Conservation (phyloP, 2,797 vertebrate genomes). For the Poecilia velifera region DNA sequence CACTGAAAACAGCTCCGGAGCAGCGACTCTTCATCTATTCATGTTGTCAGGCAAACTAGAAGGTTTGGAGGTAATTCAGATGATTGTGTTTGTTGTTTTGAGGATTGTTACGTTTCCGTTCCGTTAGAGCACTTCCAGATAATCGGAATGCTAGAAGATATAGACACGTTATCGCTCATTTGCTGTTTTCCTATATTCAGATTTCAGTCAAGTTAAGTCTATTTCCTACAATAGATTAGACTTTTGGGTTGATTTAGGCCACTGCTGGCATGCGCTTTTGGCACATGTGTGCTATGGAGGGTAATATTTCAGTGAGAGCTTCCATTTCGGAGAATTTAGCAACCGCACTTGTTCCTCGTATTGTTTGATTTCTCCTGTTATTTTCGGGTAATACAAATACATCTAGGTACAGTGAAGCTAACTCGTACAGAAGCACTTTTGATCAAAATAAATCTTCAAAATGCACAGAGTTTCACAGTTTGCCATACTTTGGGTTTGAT, state of each 20-base stretch:
- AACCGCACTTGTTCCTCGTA: neutral
- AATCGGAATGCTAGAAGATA: neutral
- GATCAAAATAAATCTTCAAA: neutral
- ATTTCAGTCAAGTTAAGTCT: neutral
- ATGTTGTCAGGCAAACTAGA: neutral
- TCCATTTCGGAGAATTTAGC: neutral
- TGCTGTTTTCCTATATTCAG: neutral
- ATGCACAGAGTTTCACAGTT: neutral
- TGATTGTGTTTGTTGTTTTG: too few relatives aligned
- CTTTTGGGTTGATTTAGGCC: neutral
- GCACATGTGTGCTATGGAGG: too few relatives aligned
- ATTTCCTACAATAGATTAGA: neutral
- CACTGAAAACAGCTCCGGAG: constrained; percentile 14
- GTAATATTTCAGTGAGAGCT: neutral
- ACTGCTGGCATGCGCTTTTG: neutral
- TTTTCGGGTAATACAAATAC: neutral
- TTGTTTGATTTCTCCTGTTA: neutral
- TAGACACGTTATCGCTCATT: neutral
- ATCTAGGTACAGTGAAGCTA: neutral
- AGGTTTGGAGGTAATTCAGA: neutral
- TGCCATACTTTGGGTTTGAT: neutral
- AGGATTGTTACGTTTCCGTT: too few relatives aligned
- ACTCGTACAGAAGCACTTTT: neutral
- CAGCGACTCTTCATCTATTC: too few relatives aligned
- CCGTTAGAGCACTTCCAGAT: neutral